A percentile compares a stretch with the other conserved stretches of the same genome.
These are phyloP conservation scores for Anguilla pacifica DNA, from an alignment of 2,797 vertebrate genomes.

Conservation along the genomic window DNA sequence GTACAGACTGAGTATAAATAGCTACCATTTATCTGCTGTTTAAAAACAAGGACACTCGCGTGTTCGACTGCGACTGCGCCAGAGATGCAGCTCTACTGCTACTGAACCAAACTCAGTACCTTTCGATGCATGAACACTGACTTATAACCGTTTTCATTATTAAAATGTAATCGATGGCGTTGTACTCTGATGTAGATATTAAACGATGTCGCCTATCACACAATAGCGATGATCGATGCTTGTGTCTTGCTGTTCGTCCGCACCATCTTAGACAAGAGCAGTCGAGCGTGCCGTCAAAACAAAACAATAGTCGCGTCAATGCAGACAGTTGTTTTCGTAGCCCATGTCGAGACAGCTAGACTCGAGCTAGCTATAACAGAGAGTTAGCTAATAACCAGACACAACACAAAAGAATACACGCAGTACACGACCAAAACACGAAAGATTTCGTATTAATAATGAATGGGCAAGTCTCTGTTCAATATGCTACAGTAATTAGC, in stretches of 20 bases:
- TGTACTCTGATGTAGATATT: not conserved
- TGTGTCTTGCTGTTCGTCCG: not conserved
- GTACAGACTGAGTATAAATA: not conserved
- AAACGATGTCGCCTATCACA: not conserved
- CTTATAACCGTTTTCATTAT: not conserved
- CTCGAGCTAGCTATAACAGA: not conserved
- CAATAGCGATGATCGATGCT: no score
- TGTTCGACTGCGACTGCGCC: conserved; percentile 18
- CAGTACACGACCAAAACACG: not conserved
- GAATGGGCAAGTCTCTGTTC: not conserved
- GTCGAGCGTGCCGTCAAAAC: conserved; percentile 16
- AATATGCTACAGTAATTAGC: not conserved
- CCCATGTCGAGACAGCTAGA: not conserved
- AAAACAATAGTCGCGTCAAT: conserved; percentile 24
- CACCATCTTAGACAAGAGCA: not conserved
- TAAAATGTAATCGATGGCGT: not conserved
- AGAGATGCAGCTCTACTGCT: not conserved
- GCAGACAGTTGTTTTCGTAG: conserved; percentile 2
- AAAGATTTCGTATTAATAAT: not conserved
- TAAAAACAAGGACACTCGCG: conserved; percentile 15
- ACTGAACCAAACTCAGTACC: not conserved
- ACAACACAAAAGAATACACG: not conserved
- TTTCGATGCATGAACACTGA: not conserved
- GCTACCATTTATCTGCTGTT: not conserved
- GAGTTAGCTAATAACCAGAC: not conserved